These are phyloP conservation scores for Lampropteryx suffumata DNA, from an alignment of 2,888 invertebrate species.

Conservation along the genomic window DNA sequence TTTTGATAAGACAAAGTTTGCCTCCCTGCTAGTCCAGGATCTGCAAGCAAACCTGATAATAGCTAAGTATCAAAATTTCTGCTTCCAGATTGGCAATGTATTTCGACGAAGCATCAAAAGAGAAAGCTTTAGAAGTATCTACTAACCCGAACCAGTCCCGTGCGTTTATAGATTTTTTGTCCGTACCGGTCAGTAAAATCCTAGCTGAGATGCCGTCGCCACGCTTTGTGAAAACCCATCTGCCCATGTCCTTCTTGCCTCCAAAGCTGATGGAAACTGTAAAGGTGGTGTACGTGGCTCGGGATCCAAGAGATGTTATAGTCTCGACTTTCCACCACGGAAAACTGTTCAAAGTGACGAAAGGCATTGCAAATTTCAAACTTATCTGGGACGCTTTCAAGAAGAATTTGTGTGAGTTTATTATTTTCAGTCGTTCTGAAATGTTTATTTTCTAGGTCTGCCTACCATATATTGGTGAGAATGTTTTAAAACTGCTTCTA, in stretches of 20 bases:
- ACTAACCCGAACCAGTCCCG: neutral
- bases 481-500: too few relatives aligned
- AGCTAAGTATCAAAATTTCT: too few relatives aligned
- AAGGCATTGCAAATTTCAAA: slow-evolving; percentile 81
- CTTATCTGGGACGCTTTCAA: slow-evolving; percentile 85
- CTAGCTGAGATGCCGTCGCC: slow-evolving; percentile 51
- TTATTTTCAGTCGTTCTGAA: too few relatives aligned
- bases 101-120: slow-evolving; percentile 2
- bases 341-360: slow-evolving; percentile 71
- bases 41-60: too few relatives aligned
- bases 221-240: slow-evolving; percentile 77
- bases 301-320: slow-evolving; percentile 91
- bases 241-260: slow-evolving; percentile 87
- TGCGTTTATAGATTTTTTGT: slow-evolving; percentile 4
- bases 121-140: neutral
- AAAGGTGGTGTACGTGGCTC: slow-evolving; percentile 88
- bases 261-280: slow-evolving; percentile 71
- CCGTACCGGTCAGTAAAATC: slow-evolving; percentile 11
- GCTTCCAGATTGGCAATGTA: slow-evolving; percentile 11
- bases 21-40: too few relatives aligned
- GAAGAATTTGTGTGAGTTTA: slow-evolving; percentile 79
- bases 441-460: too few relatives aligned
- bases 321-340: slow-evolving; percentile 89
- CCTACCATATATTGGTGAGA: too few relatives aligned
- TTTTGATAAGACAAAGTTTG: too few relatives aligned